Evolutionary conservation across 1,140 invertebrate genomes (phyloP).

Genomic region (Parasteatoda tepidariorum): DNA sequence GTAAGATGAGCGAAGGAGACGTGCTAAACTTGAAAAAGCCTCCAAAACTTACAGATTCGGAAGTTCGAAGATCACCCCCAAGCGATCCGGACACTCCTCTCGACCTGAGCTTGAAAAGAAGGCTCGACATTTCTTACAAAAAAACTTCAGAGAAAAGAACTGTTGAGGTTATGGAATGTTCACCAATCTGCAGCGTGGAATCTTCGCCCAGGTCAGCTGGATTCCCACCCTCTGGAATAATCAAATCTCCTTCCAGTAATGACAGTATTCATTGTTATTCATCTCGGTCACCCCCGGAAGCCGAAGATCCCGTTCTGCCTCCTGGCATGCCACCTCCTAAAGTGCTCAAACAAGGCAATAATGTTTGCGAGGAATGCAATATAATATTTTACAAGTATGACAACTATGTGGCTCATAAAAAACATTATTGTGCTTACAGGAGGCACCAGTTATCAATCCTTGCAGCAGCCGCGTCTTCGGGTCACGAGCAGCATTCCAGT

Average conservation of each 20-base stretch:
- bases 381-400: slow-evolving; percentile 97
- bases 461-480: slow-evolving; percentile 20
- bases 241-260: neutral
- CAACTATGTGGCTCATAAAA: slow-evolving; percentile 93
- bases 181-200: slow-evolving; percentile 4
- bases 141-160: neutral
- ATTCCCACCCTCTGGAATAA: neutral
- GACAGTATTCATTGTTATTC: neutral
- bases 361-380: slow-evolving; percentile 94
- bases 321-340: slow-evolving; percentile 63
- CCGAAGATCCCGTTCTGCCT: neutral
- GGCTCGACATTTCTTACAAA: neutral
- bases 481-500: slow-evolving; percentile 7
- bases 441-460: slow-evolving; percentile 13
- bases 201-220: slow-evolving; percentile 6
- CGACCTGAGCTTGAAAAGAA: slow-evolving; percentile 41
- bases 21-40: slow-evolving; percentile 41
- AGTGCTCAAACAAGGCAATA: slow-evolving; percentile 76
- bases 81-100: slow-evolving; percentile 23
- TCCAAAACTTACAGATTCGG: neutral
- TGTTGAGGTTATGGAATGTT: neutral
- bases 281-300: neutral
- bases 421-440: slow-evolving; percentile 92
- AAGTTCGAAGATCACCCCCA: neutral
- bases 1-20: slow-evolving; percentile 49